Percentiles rank a stretch among this genome's conserved stretches.
These are phyloP conservation scores for Epirrhoe alternata DNA, from an alignment of 2,888 invertebrate species.

Conservation along the genomic window DNA sequence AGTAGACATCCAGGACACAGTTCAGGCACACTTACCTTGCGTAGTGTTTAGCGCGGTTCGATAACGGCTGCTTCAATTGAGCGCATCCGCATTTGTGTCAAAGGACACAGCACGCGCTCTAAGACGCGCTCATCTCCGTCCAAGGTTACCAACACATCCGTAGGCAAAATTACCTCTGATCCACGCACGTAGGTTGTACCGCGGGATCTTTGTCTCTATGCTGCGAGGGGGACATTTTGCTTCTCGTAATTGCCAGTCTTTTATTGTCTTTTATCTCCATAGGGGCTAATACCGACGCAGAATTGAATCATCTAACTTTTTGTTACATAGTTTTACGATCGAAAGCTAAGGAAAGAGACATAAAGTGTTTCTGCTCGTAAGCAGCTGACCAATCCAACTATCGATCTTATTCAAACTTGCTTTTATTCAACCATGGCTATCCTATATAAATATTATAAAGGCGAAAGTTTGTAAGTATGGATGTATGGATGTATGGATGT, in stretches of 20 bases:
- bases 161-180: slow-evolving; percentile 58
- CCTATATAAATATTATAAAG: too few species aligned
- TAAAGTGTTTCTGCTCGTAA: slow-evolving; percentile 11
- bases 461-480: too few species aligned
- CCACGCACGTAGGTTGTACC: slow-evolving; percentile 56
- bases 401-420: slow-evolving; percentile 10
- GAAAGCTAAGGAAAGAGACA: slow-evolving; percentile 7
- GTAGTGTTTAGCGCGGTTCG: slow-evolving; percentile 81
- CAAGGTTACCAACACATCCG: slow-evolving; percentile 77
- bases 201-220: slow-evolving; percentile 45
- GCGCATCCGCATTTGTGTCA: slow-evolving; percentile 82
- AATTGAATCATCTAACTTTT: slow-evolving; percentile 5
- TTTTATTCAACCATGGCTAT: not conserved
- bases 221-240: slow-evolving; percentile 13
- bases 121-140: slow-evolving; percentile 75
- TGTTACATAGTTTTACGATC: slow-evolving; percentile 9
- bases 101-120: slow-evolving; percentile 79
- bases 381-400: slow-evolving; percentile 11
- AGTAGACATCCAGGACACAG: slow-evolving; percentile 30
- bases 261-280: not conserved
- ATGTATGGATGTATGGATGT: too few species aligned
- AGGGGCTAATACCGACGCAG: not conserved
- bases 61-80: slow-evolving; percentile 80
- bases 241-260: not conserved
- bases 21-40: slow-evolving; percentile 62